A percentile compares a stretch with the other conserved stretches of the same genome.
phyloP scores from a whole-genome alignment of 2,113 vertebrate species.

The Patagioenas fasciata region DNA sequence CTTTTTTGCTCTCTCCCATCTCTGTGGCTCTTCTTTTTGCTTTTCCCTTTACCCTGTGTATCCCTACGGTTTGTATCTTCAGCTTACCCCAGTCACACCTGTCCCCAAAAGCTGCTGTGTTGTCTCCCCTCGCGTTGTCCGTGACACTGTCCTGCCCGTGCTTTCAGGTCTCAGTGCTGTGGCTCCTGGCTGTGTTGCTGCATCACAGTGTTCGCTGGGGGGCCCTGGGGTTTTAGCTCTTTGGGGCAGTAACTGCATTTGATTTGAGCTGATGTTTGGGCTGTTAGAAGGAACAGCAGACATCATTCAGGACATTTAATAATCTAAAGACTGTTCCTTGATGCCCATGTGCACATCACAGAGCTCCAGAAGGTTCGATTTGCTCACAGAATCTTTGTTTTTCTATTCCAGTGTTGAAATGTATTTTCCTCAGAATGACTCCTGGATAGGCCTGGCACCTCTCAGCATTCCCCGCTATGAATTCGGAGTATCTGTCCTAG shows the following conservation, averaged over 20 bases:
- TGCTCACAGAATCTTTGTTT: neutral
- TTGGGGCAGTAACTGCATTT: rapidly evolving
- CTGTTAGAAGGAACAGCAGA: neutral
- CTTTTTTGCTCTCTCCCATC: neutral
- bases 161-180: rapidly evolving
- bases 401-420: constrained; percentile 88
- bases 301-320: rapidly evolving
- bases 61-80: neutral
- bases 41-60: neutral
- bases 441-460: constrained; percentile 96
- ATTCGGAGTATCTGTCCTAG: constrained; percentile 92
- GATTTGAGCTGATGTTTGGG: neutral
- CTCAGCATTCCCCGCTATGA: constrained; percentile 93
- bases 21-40: neutral
- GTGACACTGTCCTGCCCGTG: neutral
- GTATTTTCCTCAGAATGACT: constrained; percentile 97
- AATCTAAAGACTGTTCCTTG: neutral
- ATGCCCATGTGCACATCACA: rapidly evolving
- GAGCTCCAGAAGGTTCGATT: no score
- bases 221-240: neutral
- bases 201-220: rapidly evolving
- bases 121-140: rapidly evolving
- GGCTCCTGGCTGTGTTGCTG: neutral
- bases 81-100: neutral
- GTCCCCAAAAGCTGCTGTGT: neutral